These are phyloP conservation scores for Cataglyphis altisquamis DNA, from an alignment of 2,888 invertebrate species.

Conservation along the genomic window DNA sequence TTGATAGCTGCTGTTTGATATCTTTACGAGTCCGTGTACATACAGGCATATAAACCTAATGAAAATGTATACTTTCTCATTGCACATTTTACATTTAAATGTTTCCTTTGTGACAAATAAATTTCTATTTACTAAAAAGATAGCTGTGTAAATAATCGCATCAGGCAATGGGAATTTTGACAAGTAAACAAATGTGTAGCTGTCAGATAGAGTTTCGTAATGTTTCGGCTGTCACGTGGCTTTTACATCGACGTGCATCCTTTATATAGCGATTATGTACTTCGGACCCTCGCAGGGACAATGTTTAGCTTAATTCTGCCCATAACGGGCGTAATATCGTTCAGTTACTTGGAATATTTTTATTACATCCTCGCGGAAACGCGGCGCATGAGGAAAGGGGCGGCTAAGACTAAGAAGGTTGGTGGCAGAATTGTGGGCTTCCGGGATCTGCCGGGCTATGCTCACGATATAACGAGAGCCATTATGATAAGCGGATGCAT, in stretches of 20 bases:
- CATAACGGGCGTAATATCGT: slow-evolving; percentile 76
- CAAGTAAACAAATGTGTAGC: background rate
- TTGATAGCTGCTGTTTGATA: background rate
- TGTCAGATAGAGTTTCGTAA: background rate
- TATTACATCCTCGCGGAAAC: slow-evolving; percentile 67
- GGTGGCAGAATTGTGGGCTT: slow-evolving; percentile 62
- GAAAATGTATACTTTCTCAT: background rate
- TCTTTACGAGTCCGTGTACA: background rate
- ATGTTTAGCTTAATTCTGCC: slow-evolving; percentile 66
- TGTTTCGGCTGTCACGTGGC: slow-evolving; percentile 23
- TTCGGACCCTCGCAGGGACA: slow-evolving; percentile 32
- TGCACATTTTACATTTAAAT: background rate
- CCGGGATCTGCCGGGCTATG: slow-evolving; percentile 69
- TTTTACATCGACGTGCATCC: slow-evolving; percentile 21
- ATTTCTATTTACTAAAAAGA: slow-evolving; percentile 1
- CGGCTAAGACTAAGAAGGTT: slow-evolving; percentile 52
- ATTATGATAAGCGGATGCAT: slow-evolving; percentile 86
- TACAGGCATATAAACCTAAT: background rate
- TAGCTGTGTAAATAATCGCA: background rate
- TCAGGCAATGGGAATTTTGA: background rate
- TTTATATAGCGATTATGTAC: slow-evolving; percentile 30
- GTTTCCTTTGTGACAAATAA: background rate
- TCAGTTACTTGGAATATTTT: slow-evolving; percentile 74
- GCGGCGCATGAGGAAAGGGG: slow-evolving; percentile 52
- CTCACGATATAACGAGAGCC: slow-evolving; percentile 83